Evolutionary conservation across 2,797 vertebrate species (phyloP).

Genomic region (Eremophila alpestris): DNA sequence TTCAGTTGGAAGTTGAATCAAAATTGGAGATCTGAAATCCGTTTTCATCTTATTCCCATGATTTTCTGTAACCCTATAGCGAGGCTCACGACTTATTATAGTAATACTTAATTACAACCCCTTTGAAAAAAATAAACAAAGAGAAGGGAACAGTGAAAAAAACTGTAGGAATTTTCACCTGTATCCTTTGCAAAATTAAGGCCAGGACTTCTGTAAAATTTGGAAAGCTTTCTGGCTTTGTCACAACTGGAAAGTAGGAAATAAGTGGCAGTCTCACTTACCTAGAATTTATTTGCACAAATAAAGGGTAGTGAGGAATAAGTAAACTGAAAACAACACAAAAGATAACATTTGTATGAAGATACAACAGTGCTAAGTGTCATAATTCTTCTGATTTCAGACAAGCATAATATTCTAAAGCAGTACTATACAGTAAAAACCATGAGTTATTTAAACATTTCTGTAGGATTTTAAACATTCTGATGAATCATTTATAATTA

Average conservation of each 20-base stretch:
- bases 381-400: neutral
- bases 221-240: neutral
- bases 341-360: neutral
- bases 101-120: neutral
- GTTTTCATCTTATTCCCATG: neutral
- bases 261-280: neutral
- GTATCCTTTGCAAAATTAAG: neutral
- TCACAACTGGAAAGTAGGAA: neutral
- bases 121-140: neutral
- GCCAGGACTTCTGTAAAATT: neutral
- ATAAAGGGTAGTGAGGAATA: neutral
- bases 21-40: neutral
- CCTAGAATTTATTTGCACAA: neutral
- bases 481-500: conserved; percentile 39
- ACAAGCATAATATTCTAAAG: neutral
- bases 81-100: neutral
- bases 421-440: neutral
- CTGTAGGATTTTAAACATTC: conserved; percentile 26
- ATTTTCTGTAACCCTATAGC: neutral
- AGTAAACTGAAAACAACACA: neutral
- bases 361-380: neutral
- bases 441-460: conserved; percentile 13
- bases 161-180: neutral
- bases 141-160: neutral
- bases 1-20: neutral